Conservation (phyloP, 2,888 invertebrate species). For the Agrotis exclamationis region DNA sequence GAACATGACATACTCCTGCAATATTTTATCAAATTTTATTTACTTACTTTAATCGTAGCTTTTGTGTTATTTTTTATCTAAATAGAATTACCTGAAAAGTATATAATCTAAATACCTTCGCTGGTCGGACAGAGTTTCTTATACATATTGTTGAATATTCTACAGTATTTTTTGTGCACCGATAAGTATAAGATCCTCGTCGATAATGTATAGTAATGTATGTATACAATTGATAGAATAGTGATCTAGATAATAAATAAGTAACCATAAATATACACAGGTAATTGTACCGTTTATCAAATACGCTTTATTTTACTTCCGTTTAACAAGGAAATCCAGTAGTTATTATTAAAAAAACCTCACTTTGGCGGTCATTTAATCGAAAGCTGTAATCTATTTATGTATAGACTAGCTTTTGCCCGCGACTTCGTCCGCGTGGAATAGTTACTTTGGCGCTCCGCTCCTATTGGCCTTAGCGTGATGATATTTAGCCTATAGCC, state of each 20-base stretch:
- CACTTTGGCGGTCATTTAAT: constrained; percentile 23
- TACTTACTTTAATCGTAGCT: too few relatives aligned
- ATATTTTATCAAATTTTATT: too few relatives aligned
- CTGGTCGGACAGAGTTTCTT: too few relatives aligned
- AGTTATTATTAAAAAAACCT: constrained; percentile 13
- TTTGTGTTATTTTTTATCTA: too few relatives aligned
- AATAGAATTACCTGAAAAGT: too few relatives aligned
- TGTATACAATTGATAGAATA: constrained; percentile 22
- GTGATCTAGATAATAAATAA: constrained; percentile 19
- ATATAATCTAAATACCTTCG: too few relatives aligned
- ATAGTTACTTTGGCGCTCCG: too few relatives aligned
- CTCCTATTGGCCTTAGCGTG: too few relatives aligned
- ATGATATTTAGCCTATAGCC: too few relatives aligned
- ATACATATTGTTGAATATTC: constrained; percentile 1
- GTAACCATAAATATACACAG: constrained; percentile 7
- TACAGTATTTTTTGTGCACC: neutral
- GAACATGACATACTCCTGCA: too few relatives aligned
- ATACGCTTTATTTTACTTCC: constrained; percentile 28
- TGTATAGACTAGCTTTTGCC: too few relatives aligned
- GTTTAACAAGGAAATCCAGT: constrained; percentile 37
- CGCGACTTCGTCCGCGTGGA: too few relatives aligned
- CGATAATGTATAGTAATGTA: neutral
- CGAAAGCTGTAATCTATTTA: constrained; percentile 26
- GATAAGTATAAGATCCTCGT: constrained; percentile 7
- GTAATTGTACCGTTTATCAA: constrained; percentile 1